These are phyloP conservation scores for Cremastobaeus sp. DNA, from an alignment of 2,888 invertebrate species.

Conservation along the genomic window DNA sequence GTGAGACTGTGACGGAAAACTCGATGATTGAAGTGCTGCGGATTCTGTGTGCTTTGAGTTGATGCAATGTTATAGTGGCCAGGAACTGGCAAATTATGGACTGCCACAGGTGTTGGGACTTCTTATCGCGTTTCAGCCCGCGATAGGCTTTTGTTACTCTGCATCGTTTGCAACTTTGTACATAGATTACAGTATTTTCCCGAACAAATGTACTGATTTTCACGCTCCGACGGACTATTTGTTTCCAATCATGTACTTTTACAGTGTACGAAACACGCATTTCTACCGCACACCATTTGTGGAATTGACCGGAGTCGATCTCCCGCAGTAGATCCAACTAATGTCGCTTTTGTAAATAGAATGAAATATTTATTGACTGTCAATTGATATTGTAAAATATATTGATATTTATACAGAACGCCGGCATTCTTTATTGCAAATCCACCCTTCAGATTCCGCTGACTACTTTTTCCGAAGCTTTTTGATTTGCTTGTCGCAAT, in stretches of 20 bases:
- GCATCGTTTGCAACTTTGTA: conserved; percentile 23
- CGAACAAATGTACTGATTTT: conserved; percentile 16
- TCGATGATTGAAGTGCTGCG: too few species aligned
- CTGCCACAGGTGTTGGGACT: not conserved
- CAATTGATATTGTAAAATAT: conserved; percentile 75
- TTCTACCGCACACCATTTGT: conserved; percentile 44
- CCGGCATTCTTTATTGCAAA: conserved; percentile 23
- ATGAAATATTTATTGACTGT: conserved; percentile 77
- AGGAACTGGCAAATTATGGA: not conserved
- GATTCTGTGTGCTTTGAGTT: not conserved
- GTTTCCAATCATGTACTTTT: conserved; percentile 31
- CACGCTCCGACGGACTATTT: conserved; percentile 28
- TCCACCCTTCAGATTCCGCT: too few species aligned
- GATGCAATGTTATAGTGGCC: not conserved
- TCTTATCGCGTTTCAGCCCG: not conserved
- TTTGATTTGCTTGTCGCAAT: not conserved
- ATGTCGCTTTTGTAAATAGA: conserved; percentile 61
- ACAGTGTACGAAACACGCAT: conserved; percentile 14
- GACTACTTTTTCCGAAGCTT: not conserved
- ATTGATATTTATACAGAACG: conserved; percentile 74
- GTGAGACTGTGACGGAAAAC: not conserved
- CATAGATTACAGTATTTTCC: conserved; percentile 39
- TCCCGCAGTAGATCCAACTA: conserved; percentile 17
- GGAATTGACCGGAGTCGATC: conserved; percentile 35
- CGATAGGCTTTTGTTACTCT: not conserved